Evolutionary conservation across 2,797 vertebrate genomes (phyloP), one percentile per base, ranked within the genome.

Genomic region (Gymnocypris eckloni): DNA sequence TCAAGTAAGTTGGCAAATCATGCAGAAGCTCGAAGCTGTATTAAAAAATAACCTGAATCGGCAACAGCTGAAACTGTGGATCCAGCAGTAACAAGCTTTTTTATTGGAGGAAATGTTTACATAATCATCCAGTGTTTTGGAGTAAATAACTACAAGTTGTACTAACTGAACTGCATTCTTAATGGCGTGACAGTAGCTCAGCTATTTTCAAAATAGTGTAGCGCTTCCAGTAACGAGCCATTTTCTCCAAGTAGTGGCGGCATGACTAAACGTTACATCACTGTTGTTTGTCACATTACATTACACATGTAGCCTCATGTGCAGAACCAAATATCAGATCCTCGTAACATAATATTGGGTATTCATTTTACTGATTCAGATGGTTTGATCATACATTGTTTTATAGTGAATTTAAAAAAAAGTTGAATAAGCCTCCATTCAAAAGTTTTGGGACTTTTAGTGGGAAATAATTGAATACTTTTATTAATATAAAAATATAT

Each of bases 1-100:
- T 91, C 93, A 93, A 92, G 93, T 95, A 90, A 91, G 95, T 90
- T 22, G 33, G 25, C 15, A 67, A 61, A 54, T 66, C 10, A 41
- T 48, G 33, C 59, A 37, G 59, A n/a, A 76, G 20, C 43, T 83
- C 45, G 3, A 79, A 64, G n/a, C 59, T 64, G 28, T 11, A 39
- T 76, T 52, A 15, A 69, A 9, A 69, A 41, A 83, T 83, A 52
- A 76, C 56, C 8, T 15, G 70, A 64, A 37, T 45, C 39, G 72
- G 11, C 18, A 22, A 83, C 33, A 84, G 15, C 72, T 39, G 72
- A 43, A 52, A 83, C 59, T 39, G 56, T 73, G 28, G 81, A 18
- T 82, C n/a, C 37, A 25, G 22, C 70, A n/a, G 13, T 45, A 72
- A 15, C 25, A 39, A 79, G 39, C 22, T 45, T 33, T 52, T 52